Conservation (phyloP, 1,140 invertebrate species). For the Dendroctonus ponderosae region DNA sequence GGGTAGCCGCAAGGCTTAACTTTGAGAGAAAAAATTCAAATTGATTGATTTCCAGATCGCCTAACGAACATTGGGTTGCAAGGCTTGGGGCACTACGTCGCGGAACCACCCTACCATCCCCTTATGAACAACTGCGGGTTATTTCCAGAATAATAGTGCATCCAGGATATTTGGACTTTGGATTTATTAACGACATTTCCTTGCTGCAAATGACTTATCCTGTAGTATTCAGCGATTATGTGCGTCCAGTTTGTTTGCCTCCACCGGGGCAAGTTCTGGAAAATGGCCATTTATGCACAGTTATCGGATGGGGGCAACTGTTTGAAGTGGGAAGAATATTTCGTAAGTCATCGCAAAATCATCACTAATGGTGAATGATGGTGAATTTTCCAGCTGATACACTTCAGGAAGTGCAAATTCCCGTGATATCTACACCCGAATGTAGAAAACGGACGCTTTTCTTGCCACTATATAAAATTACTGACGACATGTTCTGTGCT, state of each 20-base stretch:
- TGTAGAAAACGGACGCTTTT: constrained; percentile 77
- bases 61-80: constrained; percentile 76
- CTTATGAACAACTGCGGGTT: constrained; percentile 67
- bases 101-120: constrained; percentile 69
- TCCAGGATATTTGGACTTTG: constrained; percentile 72
- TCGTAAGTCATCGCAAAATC: constrained; percentile 61
- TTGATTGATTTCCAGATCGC: constrained; percentile 56
- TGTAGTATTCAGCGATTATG: constrained; percentile 70
- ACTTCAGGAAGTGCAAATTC: constrained; percentile 81
- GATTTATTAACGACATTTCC: constrained; percentile 80
- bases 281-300: constrained; percentile 69
- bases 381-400: constrained; percentile 68
- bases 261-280: constrained; percentile 55
- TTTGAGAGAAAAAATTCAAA: not conserved
- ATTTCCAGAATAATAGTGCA: constrained; percentile 68
- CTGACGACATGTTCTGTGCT: constrained; percentile 50
- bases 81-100: constrained; percentile 70
- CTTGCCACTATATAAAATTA: constrained; percentile 59
- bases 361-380: not conserved
- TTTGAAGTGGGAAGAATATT: constrained; percentile 78
- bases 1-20: constrained; percentile 57
- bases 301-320: constrained; percentile 80
- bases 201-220: constrained; percentile 64
- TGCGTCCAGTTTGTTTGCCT: constrained; percentile 72
- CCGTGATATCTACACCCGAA: constrained; percentile 76